Evolutionary conservation across 2,888 invertebrate genomes (phyloP).

Genomic region (Sicus ferrugineus): DNA sequence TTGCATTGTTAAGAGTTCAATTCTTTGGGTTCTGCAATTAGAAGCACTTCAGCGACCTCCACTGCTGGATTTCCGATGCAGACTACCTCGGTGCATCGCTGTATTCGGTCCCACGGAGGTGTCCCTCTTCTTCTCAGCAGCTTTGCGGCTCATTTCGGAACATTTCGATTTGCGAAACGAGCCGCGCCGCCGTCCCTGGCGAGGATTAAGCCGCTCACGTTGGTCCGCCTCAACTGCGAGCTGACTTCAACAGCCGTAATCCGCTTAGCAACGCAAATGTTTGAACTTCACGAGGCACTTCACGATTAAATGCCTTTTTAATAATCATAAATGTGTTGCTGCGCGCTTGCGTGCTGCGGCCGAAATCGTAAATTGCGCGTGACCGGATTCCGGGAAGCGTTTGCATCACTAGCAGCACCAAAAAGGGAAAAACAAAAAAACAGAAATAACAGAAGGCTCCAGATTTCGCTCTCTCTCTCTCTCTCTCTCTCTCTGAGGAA

Average conservation of each 20-base stretch:
- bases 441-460: background rate
- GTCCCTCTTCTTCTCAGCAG: no score
- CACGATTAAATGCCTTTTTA: background rate
- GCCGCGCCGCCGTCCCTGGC: background rate
- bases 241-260: background rate
- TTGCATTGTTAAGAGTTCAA: no score
- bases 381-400: conserved; percentile 14
- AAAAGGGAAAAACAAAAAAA: background rate
- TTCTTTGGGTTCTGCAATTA: no score
- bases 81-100: no score
- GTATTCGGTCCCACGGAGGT: no score
- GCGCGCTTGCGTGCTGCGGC: background rate
- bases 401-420: conserved; percentile 20
- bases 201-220: background rate
- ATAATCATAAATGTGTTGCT: background rate
- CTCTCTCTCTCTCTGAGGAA: background rate
- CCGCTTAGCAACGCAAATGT: conserved; percentile 27
- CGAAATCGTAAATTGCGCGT: conserved; percentile 17
- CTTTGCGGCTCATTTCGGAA: no score
- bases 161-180: no score
- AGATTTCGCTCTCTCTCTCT: background rate
- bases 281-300: conserved; percentile 22
- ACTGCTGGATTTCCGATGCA: no score
- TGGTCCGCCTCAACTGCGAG: background rate
- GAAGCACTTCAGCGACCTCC: no score